Evolutionary conservation across 37 sponge, comb jelly and placozoan genomes (phyloP).

Genomic region (Aphrocallistes beatrix): DNA sequence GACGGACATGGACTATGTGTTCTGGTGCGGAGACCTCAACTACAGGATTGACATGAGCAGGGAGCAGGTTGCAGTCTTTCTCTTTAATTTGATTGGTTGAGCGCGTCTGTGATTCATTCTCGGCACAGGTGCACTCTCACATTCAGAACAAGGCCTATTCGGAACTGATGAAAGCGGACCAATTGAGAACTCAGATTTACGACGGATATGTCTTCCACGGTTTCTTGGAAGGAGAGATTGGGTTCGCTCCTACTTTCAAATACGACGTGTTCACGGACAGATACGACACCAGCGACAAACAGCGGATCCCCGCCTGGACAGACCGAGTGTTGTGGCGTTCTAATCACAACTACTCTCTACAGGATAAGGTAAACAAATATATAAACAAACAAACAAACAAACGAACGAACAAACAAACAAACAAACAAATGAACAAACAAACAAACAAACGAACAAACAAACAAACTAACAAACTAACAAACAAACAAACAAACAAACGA

Average conservation of each 20-base stretch:
- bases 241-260: slow-evolving; percentile 97
- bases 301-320: slow-evolving; percentile 95
- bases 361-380: slow-evolving; percentile 23
- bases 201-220: slow-evolving; percentile 70
- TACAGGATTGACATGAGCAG: slow-evolving; percentile 87
- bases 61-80: slow-evolving; percentile 38
- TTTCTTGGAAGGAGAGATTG: slow-evolving; percentile 67
- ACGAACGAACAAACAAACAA: no score
- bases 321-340: slow-evolving; percentile 91
- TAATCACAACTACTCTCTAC: slow-evolving; percentile 6
- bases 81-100: background rate
- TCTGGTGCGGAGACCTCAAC: slow-evolving; percentile 99
- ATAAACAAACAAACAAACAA: no score
- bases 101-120: background rate
- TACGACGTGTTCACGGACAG: slow-evolving; percentile 95
- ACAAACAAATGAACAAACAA: no score
- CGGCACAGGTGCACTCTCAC: background rate
- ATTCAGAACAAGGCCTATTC: background rate
- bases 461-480: no score
- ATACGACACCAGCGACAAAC: slow-evolving; percentile 96
- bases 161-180: background rate
- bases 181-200: background rate
- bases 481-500: no score
- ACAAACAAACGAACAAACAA: no score
- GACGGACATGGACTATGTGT: slow-evolving; percentile 86